Evolutionary conservation across 2,113 vertebrate species (phyloP).

Genomic region (Neogale vison): DNA sequence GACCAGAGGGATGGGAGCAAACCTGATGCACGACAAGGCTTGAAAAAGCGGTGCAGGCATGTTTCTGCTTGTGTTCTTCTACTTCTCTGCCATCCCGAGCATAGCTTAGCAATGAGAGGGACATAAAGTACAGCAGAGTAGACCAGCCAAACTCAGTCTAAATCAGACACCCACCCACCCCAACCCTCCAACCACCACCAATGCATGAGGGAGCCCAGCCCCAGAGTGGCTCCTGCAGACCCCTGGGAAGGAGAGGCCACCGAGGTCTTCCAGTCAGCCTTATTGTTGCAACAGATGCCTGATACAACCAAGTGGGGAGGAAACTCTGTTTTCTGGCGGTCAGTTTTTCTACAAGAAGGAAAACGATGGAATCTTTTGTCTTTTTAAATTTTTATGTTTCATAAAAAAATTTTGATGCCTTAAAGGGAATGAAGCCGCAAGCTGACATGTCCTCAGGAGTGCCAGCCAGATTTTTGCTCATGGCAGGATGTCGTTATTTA

Average conservation of each 20-base stretch:
- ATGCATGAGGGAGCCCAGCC: not conserved
- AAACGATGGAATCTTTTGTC: not conserved
- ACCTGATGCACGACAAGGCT: not conserved
- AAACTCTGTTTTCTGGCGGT: not conserved
- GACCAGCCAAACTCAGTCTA: not conserved
- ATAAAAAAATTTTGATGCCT: not conserved
- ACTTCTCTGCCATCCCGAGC: not conserved
- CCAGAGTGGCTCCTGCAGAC: not conserved
- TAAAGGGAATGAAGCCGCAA: not conserved
- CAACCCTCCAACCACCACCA: not conserved
- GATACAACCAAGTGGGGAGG: not conserved
- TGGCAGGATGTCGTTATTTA: constrained; percentile 45
- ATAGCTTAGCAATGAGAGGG: not conserved
- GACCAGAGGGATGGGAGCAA: not conserved
- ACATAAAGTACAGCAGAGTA: not conserved
- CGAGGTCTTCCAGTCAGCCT: not conserved
- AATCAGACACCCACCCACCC: not conserved
- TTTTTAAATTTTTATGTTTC: constrained; percentile 32
- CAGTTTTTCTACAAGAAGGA: not conserved
- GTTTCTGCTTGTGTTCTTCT: rapidly evolving
- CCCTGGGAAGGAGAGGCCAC: not conserved
- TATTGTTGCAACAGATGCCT: no score
- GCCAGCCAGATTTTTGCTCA: constrained; percentile 36
- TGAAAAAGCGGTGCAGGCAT: rapidly evolving
- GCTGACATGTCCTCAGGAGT: not conserved